These are phyloP conservation scores for Trichacis sp. DNA, from an alignment of 2,888 invertebrate species.

Conservation along the genomic window DNA sequence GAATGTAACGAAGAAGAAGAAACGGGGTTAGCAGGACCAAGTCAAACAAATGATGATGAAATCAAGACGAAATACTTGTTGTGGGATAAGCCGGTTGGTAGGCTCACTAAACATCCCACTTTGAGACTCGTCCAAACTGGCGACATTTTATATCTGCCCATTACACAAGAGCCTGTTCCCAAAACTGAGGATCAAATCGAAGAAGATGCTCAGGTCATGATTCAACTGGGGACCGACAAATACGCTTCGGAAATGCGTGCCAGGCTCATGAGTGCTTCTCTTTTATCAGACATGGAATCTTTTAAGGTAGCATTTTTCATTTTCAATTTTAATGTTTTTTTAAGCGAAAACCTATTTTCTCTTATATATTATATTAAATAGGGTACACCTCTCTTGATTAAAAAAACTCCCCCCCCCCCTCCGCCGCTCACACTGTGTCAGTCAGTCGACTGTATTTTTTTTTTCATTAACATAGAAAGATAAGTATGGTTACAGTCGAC, in stretches of 20 bases:
- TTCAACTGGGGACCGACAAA: constrained; percentile 87
- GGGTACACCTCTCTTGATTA: too few relatives aligned
- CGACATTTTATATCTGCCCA: constrained; percentile 82
- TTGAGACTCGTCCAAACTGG: constrained; percentile 77
- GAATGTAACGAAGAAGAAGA: constrained; percentile 77
- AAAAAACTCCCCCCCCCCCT: too few relatives aligned
- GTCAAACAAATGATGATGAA: constrained; percentile 31
- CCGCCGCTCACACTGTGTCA: too few relatives aligned
- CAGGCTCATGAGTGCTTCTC: constrained; percentile 93
- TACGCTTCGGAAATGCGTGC: constrained; percentile 87
- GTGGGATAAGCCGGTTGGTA: constrained; percentile 78
- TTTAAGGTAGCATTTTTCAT: constrained; percentile 82
- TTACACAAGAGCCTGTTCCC: constrained; percentile 93
- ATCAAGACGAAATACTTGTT: constrained; percentile 66
- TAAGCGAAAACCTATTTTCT: too few relatives aligned
- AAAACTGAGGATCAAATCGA: constrained; percentile 97
- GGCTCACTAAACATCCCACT: constrained; percentile 77
- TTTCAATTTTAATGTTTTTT: too few relatives aligned
- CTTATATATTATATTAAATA: not conserved
- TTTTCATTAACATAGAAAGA: too few relatives aligned
- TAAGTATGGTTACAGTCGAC: too few relatives aligned
- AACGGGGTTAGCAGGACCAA: constrained; percentile 32
- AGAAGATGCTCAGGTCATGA: constrained; percentile 91
- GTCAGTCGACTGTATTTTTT: too few relatives aligned
- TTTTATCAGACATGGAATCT: constrained; percentile 97